Evolutionary conservation across 2,797 vertebrate species (phyloP), one percentile per base, ranked within the genome.

Genomic region (Sebastes iracundus): DNA sequence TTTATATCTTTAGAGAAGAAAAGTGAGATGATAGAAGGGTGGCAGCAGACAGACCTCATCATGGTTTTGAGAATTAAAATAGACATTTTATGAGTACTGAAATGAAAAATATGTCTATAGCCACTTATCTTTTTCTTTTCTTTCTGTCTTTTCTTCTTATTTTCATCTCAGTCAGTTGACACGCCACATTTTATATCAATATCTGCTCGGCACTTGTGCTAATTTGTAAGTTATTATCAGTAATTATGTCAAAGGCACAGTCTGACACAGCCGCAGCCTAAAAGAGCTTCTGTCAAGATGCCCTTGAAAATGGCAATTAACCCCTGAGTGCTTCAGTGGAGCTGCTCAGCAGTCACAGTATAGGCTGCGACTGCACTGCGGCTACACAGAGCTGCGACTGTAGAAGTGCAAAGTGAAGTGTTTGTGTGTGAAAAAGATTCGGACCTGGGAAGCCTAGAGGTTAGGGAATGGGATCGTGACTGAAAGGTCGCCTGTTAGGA

Each of bases 241-340:
- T 79, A 72, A 77, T 77, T 82, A 35, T 75, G 65, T 77, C 70
- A 84, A 49, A 62, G 33, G 2, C 72, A 70, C 67, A 75, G 18
- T 61, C 7, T 42, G 74, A 68, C 71, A 74, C 58, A 74, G 53
- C 69, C 60, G 72, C 33, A 60, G 59, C 22, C 18, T 7, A 38
- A 77, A 78, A 63, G 60, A 75, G 62, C 32, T 58, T 82, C 30
- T 69, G 72, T 80, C 75, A 77, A 77, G 60, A 71, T 77, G 84
- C 74, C 85, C 79, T 88, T 81, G 72, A 81, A 85, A 90, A 83
- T 72, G 60, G 53, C 74, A 86, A 84, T 87, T 65, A 91, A 88
- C 83, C 78, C 63, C 13, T 27, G 10, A 25, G 61, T 79, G 82
- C 79, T 76, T 78, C 74, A 27, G 70, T 74, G 62, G 81, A 84